Conservation (phyloP, 1,140 invertebrate genomes). For the Drosophila bocki region DNA sequence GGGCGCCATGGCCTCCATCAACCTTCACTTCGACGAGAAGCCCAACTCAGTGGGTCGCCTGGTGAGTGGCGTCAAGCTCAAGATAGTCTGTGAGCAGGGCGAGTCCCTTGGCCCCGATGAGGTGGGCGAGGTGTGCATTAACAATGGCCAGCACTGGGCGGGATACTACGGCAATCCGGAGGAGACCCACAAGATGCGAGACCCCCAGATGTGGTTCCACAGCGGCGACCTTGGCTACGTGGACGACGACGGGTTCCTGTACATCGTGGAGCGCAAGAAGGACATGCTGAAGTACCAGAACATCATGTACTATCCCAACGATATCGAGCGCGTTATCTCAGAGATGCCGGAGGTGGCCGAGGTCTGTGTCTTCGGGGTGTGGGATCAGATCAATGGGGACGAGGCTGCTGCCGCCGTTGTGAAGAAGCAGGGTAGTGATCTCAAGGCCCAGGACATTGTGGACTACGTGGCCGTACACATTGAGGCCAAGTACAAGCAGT, state of each 20-base stretch:
- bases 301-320: constrained; percentile 77
- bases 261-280: constrained; percentile 88
- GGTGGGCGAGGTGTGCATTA: constrained; percentile 68
- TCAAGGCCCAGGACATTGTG: constrained; percentile 64
- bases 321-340: constrained; percentile 61
- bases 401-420: constrained; percentile 69
- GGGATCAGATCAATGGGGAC: constrained; percentile 57
- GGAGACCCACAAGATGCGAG: constrained; percentile 46
- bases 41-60: constrained; percentile 65
- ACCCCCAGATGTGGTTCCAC: constrained; percentile 87
- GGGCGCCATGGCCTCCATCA: constrained; percentile 43
- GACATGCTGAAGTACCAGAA: constrained; percentile 86
- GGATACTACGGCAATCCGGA: constrained; percentile 70
- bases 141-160: constrained; percentile 51
- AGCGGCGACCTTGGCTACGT: constrained; percentile 89
- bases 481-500: constrained; percentile 66
- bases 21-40: constrained; percentile 58
- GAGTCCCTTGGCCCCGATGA: constrained; percentile 48
- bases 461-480: constrained; percentile 50
- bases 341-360: constrained; percentile 63
- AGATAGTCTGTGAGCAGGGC: constrained; percentile 75
- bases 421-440: constrained; percentile 30
- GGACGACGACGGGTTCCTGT: constrained; percentile 86
- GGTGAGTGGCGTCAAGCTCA: constrained; percentile 46
- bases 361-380: constrained; percentile 74